Percentiles rank a stretch among this genome's conserved stretches.
Conservation (phyloP, 2,113 vertebrate genomes). For the Galeopterus variegatus region DNA sequence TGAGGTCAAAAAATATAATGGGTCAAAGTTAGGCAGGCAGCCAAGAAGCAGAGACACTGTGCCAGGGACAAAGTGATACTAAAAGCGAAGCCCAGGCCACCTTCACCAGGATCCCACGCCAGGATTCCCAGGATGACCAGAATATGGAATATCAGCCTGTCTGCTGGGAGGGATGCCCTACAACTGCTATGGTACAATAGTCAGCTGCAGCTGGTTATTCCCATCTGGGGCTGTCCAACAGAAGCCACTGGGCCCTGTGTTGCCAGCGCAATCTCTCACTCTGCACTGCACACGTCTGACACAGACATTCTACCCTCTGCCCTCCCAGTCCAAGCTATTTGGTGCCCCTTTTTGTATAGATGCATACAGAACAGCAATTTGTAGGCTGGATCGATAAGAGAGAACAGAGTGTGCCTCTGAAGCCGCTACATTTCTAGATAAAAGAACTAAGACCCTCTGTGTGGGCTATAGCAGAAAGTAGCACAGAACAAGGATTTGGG, state of each 20-base stretch:
- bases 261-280: neutral
- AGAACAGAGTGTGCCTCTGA: neutral
- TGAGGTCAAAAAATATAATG: neutral
- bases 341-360: neutral
- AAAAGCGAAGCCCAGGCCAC: neutral
- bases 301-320: neutral
- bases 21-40: neutral
- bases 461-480: neutral
- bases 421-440: neutral
- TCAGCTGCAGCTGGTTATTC: too few species aligned
- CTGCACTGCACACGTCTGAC: neutral
- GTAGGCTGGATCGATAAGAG: neutral
- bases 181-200: neutral
- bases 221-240: neutral
- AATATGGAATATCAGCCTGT: neutral
- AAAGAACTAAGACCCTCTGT: neutral
- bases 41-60: neutral
- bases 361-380: neutral
- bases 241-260: neutral
- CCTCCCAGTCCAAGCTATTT: neutral
- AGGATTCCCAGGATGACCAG: neutral
- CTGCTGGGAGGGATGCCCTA: neutral
- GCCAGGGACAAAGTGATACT: neutral
- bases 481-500: neutral
- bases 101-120: neutral